A percentile compares a stretch with the other conserved stretches of the same genome.
These are phyloP conservation scores for Diprion similis DNA, from an alignment of 1,140 invertebrate species.

Conservation along the genomic window DNA sequence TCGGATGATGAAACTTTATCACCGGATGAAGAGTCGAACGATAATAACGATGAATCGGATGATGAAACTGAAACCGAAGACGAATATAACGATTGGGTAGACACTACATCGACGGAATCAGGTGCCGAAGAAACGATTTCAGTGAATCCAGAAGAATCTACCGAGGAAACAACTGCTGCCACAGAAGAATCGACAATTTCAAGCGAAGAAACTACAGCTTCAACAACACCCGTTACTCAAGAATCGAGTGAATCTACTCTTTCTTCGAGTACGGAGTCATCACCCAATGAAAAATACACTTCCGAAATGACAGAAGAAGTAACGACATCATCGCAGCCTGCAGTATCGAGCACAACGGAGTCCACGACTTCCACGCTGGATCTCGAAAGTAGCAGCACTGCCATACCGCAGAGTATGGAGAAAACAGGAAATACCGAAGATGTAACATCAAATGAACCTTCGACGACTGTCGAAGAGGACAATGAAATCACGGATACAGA, in stretches of 20 bases:
- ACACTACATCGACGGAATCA: not conserved
- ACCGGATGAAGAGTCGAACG: too few relatives aligned
- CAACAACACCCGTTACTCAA: slow-evolving; percentile 13
- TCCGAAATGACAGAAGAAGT: not conserved
- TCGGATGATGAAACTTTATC: too few relatives aligned
- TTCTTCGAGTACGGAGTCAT: too few relatives aligned
- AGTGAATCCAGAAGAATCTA: not conserved
- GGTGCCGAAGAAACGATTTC: not conserved
- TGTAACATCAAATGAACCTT: too few relatives aligned
- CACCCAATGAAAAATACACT: too few relatives aligned
- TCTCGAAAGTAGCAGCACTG: too few relatives aligned
- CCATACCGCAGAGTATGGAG: too few relatives aligned
- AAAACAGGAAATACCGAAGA: too few relatives aligned
- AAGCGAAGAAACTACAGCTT: not conserved
- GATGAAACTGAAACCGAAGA: not conserved
- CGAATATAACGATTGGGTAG: slow-evolving; percentile 11
- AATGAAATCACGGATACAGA: too few relatives aligned
- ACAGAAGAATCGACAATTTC: not conserved
- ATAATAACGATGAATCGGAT: too few relatives aligned
- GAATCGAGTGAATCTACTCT: not conserved
- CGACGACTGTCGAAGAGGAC: too few relatives aligned
- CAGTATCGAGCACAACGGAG: not conserved
- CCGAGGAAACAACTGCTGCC: not conserved
- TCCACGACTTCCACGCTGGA: too few relatives aligned
- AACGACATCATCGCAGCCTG: not conserved